These are phyloP conservation scores for Conomelus anceps DNA, from an alignment of 2,888 invertebrate genomes.

Conservation along the genomic window DNA sequence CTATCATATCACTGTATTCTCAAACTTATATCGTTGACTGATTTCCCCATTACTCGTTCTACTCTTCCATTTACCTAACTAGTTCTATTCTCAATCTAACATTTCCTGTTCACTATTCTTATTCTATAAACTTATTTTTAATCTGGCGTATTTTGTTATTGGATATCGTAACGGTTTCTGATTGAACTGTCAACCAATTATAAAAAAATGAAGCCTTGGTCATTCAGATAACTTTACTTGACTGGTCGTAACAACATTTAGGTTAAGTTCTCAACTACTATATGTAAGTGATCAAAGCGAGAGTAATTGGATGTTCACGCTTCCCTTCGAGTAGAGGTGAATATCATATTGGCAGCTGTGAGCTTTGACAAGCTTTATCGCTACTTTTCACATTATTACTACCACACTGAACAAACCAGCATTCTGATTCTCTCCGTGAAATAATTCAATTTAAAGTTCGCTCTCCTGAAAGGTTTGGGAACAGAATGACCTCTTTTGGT, in stretches of 20 bases:
- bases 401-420: neutral
- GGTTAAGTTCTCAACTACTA: neutral
- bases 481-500: neutral
- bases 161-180: too few species aligned
- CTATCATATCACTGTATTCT: too few species aligned
- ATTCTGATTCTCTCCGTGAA: neutral
- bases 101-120: too few species aligned
- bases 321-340: neutral
- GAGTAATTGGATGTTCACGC: neutral
- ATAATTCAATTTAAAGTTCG: neutral
- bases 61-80: too few species aligned
- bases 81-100: too few species aligned
- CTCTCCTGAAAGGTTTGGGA: neutral
- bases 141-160: too few species aligned
- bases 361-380: neutral
- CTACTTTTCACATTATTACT: neutral
- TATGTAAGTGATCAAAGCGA: neutral
- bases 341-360: neutral
- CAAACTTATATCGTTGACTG: too few species aligned
- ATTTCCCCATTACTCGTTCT: too few species aligned
- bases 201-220: neutral
- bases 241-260: neutral
- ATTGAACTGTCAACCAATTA: neutral
- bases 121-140: too few species aligned
- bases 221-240: too few species aligned